phyloP scores from a whole-genome alignment of 2,113 vertebrate genomes.

The Athene noctua region DNA sequence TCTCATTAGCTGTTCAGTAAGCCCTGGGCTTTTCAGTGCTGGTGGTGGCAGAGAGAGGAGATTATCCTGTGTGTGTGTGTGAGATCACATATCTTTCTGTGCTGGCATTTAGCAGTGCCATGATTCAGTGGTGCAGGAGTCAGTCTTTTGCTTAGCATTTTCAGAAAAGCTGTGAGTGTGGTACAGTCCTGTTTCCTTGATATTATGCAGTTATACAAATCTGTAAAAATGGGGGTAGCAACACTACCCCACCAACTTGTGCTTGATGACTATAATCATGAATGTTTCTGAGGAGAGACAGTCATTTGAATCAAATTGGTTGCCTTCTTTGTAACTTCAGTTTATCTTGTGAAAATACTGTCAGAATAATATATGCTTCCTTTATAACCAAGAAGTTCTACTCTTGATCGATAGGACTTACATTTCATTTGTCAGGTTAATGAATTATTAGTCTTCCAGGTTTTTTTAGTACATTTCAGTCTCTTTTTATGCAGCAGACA shows the following conservation, averaged over 20 bases:
- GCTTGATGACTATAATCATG: constrained; percentile 37
- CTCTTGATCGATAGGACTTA: constrained; percentile 63
- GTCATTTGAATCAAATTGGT: constrained; percentile 63
- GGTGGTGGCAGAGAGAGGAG: neutral
- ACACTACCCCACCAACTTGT: neutral
- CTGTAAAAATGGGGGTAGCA: neutral
- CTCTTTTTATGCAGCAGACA: constrained; percentile 46
- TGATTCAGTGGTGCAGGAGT: neutral
- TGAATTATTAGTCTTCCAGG: constrained; percentile 63
- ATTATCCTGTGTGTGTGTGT: neutral
- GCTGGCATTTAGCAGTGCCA: neutral
- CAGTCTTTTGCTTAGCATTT: neutral
- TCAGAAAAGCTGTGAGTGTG: neutral
- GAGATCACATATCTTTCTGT: neutral
- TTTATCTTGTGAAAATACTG: constrained; percentile 68
- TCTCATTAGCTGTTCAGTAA: neutral
- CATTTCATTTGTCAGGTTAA: constrained; percentile 65
- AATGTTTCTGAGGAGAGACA: constrained; percentile 48
- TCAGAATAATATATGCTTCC: constrained; percentile 66
- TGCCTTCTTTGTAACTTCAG: constrained; percentile 51
- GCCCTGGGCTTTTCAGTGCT: neutral
- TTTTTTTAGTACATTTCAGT: constrained; percentile 50
- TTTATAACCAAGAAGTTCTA: constrained; percentile 57
- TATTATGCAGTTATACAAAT: neutral
- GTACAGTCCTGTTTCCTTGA: neutral